These are phyloP conservation scores for Batillaria attramentaria DNA, from an alignment of 1,140 invertebrate species.

Conservation along the genomic window DNA sequence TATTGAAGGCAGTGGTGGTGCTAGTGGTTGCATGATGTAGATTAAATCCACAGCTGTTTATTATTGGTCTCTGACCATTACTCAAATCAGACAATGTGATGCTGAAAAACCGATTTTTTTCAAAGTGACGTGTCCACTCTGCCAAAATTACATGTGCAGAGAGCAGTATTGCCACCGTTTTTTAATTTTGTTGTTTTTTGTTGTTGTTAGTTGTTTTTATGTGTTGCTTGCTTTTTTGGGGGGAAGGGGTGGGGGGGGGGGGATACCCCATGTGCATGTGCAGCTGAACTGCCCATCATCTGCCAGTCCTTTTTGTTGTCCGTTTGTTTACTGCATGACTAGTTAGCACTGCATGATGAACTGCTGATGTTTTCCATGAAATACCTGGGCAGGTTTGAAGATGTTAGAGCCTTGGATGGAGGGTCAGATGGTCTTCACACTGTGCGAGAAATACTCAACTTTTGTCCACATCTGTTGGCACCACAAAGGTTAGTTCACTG, in stretches of 20 bases:
- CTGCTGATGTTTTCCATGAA: too few relatives aligned
- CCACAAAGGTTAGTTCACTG: background rate
- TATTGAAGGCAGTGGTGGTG: too few relatives aligned
- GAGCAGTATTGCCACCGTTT: too few relatives aligned
- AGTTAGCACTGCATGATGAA: too few relatives aligned
- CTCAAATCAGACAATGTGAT: background rate
- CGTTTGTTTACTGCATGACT: too few relatives aligned
- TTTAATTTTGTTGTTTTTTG: background rate
- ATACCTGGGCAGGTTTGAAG: slow-evolving; percentile 7
- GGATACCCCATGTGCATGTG: too few relatives aligned
- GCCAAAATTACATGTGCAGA: background rate
- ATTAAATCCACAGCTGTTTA: background rate
- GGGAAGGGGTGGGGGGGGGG: too few relatives aligned
- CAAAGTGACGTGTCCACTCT: background rate
- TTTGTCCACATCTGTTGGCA: background rate
- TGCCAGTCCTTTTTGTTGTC: too few relatives aligned
- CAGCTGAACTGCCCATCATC: too few relatives aligned
- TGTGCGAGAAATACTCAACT: background rate
- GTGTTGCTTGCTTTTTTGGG: background rate
- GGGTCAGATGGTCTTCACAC: slow-evolving; percentile 1
- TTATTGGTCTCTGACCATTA: background rate
- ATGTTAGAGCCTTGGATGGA: background rate
- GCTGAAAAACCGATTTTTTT: background rate
- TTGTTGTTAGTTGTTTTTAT: background rate
- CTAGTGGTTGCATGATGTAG: background rate